Conservation (phyloP, 2,797 vertebrate genomes). For the Pipistrellus pipistrellus region DNA sequence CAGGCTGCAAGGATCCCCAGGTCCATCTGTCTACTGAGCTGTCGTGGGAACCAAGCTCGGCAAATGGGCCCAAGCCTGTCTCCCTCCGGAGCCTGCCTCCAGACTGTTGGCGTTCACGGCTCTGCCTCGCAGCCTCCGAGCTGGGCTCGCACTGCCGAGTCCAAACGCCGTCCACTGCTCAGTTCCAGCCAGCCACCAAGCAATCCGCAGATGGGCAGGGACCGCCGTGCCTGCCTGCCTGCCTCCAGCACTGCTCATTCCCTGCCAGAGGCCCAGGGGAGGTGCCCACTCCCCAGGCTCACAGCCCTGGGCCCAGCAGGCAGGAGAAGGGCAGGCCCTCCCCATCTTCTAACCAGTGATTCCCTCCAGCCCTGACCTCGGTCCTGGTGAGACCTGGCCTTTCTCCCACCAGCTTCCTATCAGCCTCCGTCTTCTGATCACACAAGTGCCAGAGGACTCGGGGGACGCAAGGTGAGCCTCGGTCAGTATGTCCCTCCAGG, state of each 20-base stretch:
- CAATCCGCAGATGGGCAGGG: constrained; percentile 80
- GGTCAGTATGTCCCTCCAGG: neutral
- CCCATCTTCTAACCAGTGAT: neutral
- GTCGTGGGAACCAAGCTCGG: constrained; percentile 79
- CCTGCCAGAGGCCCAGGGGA: constrained; percentile 70
- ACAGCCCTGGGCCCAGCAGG: neutral
- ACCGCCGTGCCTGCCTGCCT: constrained; percentile 77
- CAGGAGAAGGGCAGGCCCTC: neutral
- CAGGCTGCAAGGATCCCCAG: constrained; percentile 81
- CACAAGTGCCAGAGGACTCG: neutral
- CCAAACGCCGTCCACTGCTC: constrained; percentile 83
- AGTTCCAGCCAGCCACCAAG: constrained; percentile 82
- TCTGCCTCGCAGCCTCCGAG: constrained; percentile 81
- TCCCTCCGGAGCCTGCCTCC: constrained; percentile 83
- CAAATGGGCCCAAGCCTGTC: constrained; percentile 81
- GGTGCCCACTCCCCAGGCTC: constrained; percentile 57
- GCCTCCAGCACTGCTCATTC: constrained; percentile 76
- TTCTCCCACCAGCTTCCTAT: neutral
- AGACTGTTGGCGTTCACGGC: constrained; percentile 85
- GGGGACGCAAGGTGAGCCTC: neutral
- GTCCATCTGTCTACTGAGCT: constrained; percentile 85
- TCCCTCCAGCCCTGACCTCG: too few species aligned
- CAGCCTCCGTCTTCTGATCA: neutral
- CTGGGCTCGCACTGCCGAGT: constrained; percentile 77
- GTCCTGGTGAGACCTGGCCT: neutral